Conservation (phyloP, 2,888 invertebrate species). For the Gymnoscelis rufifasciata region DNA sequence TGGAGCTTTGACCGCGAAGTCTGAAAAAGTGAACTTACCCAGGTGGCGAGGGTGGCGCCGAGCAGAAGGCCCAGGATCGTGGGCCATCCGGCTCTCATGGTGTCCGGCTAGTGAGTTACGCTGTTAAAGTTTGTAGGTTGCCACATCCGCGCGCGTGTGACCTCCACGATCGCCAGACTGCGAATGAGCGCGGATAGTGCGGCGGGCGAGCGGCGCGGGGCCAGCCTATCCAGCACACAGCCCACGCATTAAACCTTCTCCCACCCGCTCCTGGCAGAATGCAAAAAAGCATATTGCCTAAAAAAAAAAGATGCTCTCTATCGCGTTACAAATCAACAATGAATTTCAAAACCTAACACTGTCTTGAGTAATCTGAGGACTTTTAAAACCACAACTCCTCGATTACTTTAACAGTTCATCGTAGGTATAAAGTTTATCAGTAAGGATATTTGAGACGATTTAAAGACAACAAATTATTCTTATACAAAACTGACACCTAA, state of each 20-base stretch:
- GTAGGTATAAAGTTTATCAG: too few species aligned
- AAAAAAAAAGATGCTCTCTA: not conserved
- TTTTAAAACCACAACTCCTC: too few species aligned
- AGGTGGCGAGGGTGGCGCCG: constrained; percentile 36
- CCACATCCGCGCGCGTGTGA: constrained; percentile 50
- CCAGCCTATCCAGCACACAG: constrained; percentile 1
- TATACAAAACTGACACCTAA: too few species aligned
- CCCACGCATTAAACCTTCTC: constrained; percentile 7
- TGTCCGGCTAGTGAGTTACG: constrained; percentile 41
- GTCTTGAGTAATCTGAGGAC: too few species aligned
- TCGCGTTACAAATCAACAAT: too few species aligned
- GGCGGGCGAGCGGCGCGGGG: constrained; percentile 7
- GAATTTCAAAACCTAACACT: too few species aligned
- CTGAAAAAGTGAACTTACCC: constrained; percentile 37
- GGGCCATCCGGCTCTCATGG: constrained; percentile 57
- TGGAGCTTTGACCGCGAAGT: not conserved
- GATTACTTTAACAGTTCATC: too few species aligned
- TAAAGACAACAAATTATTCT: too few species aligned
- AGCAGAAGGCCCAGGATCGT: constrained; percentile 50
- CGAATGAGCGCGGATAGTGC: constrained; percentile 45
- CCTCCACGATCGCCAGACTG: constrained; percentile 61
- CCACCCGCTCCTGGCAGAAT: constrained; percentile 28
- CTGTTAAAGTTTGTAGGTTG: constrained; percentile 50
- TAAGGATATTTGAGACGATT: too few species aligned
- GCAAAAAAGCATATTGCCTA: constrained; percentile 33